Conservation (phyloP, 2,113 vertebrate species). For the Athene cunicularia region DNA sequence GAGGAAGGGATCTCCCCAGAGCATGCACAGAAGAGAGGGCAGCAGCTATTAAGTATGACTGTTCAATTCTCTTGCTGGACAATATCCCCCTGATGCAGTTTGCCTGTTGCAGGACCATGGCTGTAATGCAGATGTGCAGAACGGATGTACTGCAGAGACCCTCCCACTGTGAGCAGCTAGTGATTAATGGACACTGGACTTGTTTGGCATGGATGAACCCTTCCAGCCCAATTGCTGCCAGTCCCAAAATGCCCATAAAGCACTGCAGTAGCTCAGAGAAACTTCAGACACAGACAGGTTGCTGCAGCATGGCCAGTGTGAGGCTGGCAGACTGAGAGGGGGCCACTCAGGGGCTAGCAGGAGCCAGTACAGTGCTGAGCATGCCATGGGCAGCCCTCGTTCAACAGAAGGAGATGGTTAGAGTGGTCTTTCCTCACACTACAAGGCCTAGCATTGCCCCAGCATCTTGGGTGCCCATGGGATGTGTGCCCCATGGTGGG, state of each 20-base stretch:
- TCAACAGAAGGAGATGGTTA: not conserved
- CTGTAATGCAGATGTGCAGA: not conserved
- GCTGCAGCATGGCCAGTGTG: rapidly evolving
- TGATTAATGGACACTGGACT: not conserved
- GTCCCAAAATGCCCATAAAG: not conserved
- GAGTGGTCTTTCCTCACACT: not conserved
- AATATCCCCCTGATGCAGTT: not conserved
- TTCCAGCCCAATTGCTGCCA: not conserved
- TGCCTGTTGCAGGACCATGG: not conserved
- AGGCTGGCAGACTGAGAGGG: not conserved
- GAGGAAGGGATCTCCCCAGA: not conserved
- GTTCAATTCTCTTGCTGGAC: not conserved
- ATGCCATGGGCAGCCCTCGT: not conserved
- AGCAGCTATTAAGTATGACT: not conserved
- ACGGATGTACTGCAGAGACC: not conserved
- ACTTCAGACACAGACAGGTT: rapidly evolving
- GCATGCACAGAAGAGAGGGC: not conserved
- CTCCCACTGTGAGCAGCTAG: rapidly evolving
- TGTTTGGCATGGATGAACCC: not conserved
- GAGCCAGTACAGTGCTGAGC: not conserved
- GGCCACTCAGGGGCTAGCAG: not conserved
- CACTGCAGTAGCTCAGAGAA: rapidly evolving
- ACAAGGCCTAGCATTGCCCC: not conserved
- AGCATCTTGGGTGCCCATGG: too few relatives aligned
- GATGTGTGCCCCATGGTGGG: not conserved